These are phyloP conservation scores for Ceratina japonica DNA, from an alignment of 1,140 invertebrate genomes.

Conservation along the genomic window DNA sequence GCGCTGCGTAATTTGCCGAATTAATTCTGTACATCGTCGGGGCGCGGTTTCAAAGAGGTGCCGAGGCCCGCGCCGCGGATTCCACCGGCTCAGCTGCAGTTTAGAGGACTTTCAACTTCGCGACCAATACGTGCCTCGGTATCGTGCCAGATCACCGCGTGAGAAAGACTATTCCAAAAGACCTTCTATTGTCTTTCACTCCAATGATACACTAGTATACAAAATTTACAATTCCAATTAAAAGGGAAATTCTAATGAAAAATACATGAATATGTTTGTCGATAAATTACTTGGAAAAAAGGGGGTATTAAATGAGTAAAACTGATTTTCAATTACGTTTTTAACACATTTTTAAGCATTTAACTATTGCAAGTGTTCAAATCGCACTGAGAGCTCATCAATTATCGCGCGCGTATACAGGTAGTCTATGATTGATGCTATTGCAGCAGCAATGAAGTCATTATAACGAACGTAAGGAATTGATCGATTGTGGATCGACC, in stretches of 20 bases:
- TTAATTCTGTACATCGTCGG: slow-evolving; percentile 56
- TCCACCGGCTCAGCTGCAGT: slow-evolving; percentile 16
- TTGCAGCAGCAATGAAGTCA: slow-evolving; percentile 20
- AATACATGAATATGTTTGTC: too few relatives aligned
- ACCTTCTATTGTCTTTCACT: too few relatives aligned
- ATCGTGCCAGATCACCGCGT: background rate
- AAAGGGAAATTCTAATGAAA: too few relatives aligned
- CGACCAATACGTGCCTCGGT: background rate
- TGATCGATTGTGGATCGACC: slow-evolving; percentile 16
- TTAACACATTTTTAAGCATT: too few relatives aligned
- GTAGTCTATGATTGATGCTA: background rate
- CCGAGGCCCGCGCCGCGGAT: slow-evolving; percentile 12
- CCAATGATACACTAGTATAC: too few relatives aligned
- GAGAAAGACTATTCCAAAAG: background rate
- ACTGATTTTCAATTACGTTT: too few relatives aligned
- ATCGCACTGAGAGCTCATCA: slow-evolving; percentile 19
- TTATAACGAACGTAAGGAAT: slow-evolving; percentile 22
- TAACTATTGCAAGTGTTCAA: too few relatives aligned
- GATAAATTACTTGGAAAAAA: too few relatives aligned
- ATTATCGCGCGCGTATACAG: background rate
- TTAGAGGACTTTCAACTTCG: background rate
- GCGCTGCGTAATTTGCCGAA: slow-evolving; percentile 61
- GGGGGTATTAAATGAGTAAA: too few relatives aligned
- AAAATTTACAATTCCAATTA: too few relatives aligned
- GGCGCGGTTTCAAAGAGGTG: slow-evolving; percentile 48